Conservation (phyloP, 2,113 vertebrate species). For the Narcine bancroftii region DNA sequence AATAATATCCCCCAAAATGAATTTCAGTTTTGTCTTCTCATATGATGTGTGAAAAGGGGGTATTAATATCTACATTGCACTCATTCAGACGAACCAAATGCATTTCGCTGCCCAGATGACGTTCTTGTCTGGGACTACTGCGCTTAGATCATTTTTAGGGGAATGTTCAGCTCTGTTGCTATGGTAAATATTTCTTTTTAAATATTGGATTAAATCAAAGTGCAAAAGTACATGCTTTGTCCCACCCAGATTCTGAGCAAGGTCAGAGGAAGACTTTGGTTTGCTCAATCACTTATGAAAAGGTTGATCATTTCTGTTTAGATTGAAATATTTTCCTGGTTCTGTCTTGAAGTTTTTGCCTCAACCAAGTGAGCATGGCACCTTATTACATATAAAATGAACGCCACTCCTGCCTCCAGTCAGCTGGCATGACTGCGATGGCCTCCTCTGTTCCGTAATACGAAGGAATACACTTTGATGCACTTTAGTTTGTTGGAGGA, state of each 20-base stretch:
- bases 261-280: background rate
- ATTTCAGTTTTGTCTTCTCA: background rate
- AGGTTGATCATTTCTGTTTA: background rate
- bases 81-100: background rate
- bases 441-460: no score
- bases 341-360: background rate
- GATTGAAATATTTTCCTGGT: background rate
- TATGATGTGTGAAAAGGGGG: background rate
- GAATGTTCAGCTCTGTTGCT: conserved; percentile 19
- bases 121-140: background rate
- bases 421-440: no score
- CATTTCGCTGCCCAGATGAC: background rate
- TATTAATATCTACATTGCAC: background rate
- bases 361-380: background rate
- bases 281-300: background rate
- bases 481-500: background rate
- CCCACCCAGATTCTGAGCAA: background rate
- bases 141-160: conserved; percentile 9
- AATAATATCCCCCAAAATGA: background rate
- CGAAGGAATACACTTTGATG: background rate
- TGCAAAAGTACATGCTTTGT: background rate
- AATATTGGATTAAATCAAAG: background rate
- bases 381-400: background rate
- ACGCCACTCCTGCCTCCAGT: background rate
- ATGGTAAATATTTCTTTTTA: conserved; percentile 24